A percentile compares a stretch with the other conserved stretches of the same genome.
These are phyloP conservation scores for Hippocampus kuda DNA, from an alignment of 2,797 vertebrate species.

Conservation along the genomic window DNA sequence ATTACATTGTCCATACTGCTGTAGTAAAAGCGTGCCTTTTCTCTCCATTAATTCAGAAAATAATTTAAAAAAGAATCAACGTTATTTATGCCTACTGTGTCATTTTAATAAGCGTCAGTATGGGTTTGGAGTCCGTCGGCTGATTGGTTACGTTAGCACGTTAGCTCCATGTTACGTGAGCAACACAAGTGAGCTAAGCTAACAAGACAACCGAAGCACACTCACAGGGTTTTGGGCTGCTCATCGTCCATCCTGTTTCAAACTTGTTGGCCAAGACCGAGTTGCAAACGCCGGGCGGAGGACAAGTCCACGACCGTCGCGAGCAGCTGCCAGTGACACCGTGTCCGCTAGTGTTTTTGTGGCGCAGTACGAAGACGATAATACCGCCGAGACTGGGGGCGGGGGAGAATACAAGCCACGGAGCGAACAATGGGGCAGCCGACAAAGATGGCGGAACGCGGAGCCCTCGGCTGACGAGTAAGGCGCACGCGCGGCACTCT, in stretches of 20 bases:
- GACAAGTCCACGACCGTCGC: slow-evolving; percentile 57
- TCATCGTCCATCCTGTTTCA: slow-evolving; percentile 66
- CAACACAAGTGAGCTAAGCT: slow-evolving; percentile 32
- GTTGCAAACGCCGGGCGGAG: slow-evolving; percentile 52
- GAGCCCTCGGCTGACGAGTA: slow-evolving; percentile 39
- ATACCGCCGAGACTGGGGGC: slow-evolving; percentile 37
- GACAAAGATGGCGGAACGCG: slow-evolving; percentile 63
- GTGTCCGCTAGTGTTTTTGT: slow-evolving; percentile 26
- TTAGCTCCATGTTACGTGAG: slow-evolving; percentile 34
- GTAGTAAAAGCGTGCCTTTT: background rate
- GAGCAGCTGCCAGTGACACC: slow-evolving; percentile 38
- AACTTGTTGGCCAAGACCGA: slow-evolving; percentile 53
- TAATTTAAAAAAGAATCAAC: background rate
- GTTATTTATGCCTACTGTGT: background rate
- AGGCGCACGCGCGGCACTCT: slow-evolving; percentile 48
- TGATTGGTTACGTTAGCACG: slow-evolving; percentile 7
- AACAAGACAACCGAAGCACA: slow-evolving; percentile 38
- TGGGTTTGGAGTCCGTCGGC: background rate
- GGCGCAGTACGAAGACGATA: slow-evolving; percentile 35
- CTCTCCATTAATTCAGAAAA: background rate
- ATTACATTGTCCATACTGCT: background rate
- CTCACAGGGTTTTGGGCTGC: slow-evolving; percentile 69
- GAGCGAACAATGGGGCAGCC: slow-evolving; percentile 65
- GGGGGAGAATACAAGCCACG: slow-evolving; percentile 30
- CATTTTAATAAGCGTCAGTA: background rate